A percentile compares a stretch with the other conserved stretches of the same genome.
Conservation (phyloP, 2,797 vertebrate species). For the Diplodus puntazzo region DNA sequence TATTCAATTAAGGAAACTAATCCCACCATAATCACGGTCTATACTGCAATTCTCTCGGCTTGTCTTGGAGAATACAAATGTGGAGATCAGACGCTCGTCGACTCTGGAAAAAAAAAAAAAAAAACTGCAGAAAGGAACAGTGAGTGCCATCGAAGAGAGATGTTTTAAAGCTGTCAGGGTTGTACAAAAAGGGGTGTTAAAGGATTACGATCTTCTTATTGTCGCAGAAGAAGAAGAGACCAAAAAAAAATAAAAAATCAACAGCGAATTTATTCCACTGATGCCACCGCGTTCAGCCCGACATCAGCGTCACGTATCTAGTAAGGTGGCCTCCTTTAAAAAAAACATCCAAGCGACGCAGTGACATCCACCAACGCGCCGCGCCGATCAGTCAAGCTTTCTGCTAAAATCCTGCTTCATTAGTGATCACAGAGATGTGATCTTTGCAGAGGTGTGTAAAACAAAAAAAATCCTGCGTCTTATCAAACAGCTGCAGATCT, state of each 20-base stretch:
- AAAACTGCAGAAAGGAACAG: slow-evolving; percentile 7
- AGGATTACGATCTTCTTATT: background rate
- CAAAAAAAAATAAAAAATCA: background rate
- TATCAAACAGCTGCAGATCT: background rate
- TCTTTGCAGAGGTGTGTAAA: background rate
- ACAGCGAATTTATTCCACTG: background rate
- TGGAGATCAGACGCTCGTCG: background rate
- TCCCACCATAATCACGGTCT: no score
- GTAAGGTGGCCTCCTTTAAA: background rate
- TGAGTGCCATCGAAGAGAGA: background rate
- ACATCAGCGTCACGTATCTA: background rate
- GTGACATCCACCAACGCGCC: background rate
- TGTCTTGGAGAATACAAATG: background rate
- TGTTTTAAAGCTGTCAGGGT: background rate
- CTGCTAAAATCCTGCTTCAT: background rate
- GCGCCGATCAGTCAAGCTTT: background rate
- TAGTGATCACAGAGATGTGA: no score
- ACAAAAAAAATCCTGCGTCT: no score
- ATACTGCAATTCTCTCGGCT: background rate
- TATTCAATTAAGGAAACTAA: slow-evolving; percentile 24
- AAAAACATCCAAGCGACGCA: background rate
- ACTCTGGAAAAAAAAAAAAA: background rate
- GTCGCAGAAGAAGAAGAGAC: background rate
- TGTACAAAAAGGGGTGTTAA: background rate
- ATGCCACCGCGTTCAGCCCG: background rate